Conservation (phyloP, 2,113 vertebrate genomes). For the Lota lota region DNA sequence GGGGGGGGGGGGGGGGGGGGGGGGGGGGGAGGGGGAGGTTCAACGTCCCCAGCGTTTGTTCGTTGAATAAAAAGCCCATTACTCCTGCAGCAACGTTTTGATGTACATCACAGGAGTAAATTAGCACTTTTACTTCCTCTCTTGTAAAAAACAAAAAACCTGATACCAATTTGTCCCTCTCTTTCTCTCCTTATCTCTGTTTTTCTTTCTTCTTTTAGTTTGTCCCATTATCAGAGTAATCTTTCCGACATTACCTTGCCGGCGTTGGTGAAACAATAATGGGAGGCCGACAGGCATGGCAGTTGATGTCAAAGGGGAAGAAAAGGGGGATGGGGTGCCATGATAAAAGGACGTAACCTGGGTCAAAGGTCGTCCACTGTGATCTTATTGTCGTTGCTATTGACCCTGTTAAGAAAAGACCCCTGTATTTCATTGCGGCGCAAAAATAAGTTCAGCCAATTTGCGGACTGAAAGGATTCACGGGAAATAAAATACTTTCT, state of each 20-base stretch:
- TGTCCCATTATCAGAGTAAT: slow-evolving; percentile 78
- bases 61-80: slow-evolving; percentile 75
- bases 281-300: slow-evolving; percentile 70
- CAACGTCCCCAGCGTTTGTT: slow-evolving; percentile 71
- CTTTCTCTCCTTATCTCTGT: slow-evolving; percentile 42
- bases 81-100: slow-evolving; percentile 66
- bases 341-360: slow-evolving; percentile 76
- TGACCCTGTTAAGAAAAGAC: slow-evolving; percentile 72
- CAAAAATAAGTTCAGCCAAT: slow-evolving; percentile 70
- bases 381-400: slow-evolving; percentile 77
- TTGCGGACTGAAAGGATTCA: slow-evolving; percentile 45
- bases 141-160: slow-evolving; percentile 55
- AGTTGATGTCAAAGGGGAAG: slow-evolving; percentile 68
- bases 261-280: slow-evolving; percentile 71
- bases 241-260: slow-evolving; percentile 71
- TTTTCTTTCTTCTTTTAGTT: slow-evolving; percentile 47
- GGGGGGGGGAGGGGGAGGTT: slow-evolving; percentile 58
- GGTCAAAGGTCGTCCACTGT: slow-evolving; percentile 80
- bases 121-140: slow-evolving; percentile 71
- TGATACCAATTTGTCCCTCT: slow-evolving; percentile 25
- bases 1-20: no score
- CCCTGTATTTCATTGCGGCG: slow-evolving; percentile 78
- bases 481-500: slow-evolving; percentile 22
- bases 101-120: slow-evolving; percentile 77
- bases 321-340: slow-evolving; percentile 71